Base-by-base conservation (phyloP, 1,140 invertebrate genomes). In the Dendrolimus kikuchii region DNA sequence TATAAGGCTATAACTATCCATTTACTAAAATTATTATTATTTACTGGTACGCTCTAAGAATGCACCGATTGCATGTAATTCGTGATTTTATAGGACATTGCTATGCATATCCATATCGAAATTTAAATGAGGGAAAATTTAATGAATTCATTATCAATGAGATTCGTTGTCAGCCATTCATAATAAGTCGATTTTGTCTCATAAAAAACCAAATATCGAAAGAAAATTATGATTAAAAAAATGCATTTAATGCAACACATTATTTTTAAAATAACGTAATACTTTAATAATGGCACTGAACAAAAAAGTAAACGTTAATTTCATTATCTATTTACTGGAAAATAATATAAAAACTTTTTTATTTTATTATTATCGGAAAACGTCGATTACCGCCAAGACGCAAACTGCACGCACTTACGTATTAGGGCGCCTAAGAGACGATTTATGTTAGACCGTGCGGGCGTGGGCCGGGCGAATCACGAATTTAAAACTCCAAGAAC, bases 161-260 rank as follows among this genome's bases (percentile, higher is more conserved):
- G 78, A 80, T 81, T 82, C 74, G 68, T 76, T 76, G 72, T 74
- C 57, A 66, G 55, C 47, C 39, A 53, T 65, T 68, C 60, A 72
- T 70, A 70, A 42, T 51, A 49, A 40, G 49, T 45, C n/a, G 43
- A 5, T 45, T 45, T 42, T 7, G 7, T 7, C 7, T 9, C n/a
- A 45, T 10, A 45, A 44, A 8, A 57, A 60, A 41, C 42, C 48
- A 48, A 37, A 48, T 53, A 51, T 55, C 53, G 38, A 48, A 59
- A 60, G 38, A 38, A 53, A 61, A 66, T 66, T 65, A 74, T 55
- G 57, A 63, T 68, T 69, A 79, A 77, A 3, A 75, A 74, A 77
- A 78, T 85, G 78, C 80, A 81, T 86, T 80, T 77, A 48, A 84
- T 84, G 81, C 79, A 76, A 80, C 71, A 77, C 67, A 79, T 78